These are phyloP conservation scores for Cettia cetti DNA, from an alignment of 2,113 vertebrate species.

Conservation along the genomic window DNA sequence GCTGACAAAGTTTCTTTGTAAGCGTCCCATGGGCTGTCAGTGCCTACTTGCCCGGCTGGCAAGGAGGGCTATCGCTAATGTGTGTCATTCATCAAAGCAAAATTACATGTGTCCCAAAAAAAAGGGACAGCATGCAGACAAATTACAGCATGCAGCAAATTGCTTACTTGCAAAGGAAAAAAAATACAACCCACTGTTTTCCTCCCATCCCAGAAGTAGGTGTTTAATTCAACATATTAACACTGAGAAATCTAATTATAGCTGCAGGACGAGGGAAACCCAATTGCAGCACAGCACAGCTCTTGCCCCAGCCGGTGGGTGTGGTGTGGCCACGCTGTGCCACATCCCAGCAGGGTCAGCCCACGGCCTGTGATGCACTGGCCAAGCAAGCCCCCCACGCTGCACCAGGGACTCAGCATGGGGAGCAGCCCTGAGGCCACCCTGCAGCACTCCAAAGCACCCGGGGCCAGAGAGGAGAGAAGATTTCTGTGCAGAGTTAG, in stretches of 20 bases:
- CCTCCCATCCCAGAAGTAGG: constrained; percentile 43
- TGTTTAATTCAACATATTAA: constrained; percentile 55
- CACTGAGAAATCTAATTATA: not conserved
- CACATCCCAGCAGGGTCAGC: not conserved
- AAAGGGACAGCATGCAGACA: constrained; percentile 47
- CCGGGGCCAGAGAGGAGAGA: not conserved
- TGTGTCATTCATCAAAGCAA: constrained; percentile 73
- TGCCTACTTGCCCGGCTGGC: constrained; percentile 19
- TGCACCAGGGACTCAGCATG: accelerated
- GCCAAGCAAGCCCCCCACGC: accelerated
- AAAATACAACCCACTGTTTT: not conserved
- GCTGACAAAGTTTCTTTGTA: constrained; percentile 61
- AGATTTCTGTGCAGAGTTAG: not conserved
- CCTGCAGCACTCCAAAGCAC: accelerated
- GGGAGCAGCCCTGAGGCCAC: accelerated
- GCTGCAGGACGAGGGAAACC: not conserved
- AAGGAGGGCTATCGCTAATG: constrained; percentile 39
- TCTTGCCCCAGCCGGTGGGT: accelerated
- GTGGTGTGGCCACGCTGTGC: not conserved
- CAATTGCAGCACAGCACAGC: not conserved
- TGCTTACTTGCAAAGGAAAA: constrained; percentile 23
- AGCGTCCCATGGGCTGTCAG: not conserved
- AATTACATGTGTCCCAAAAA: constrained; percentile 69
- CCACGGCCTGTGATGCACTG: accelerated
- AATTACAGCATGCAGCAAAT: constrained; percentile 64